Evolutionary conservation across 2,113 vertebrate genomes (phyloP), one percentile per base, ranked within the genome.

Genomic region (Sclerurus mexicanus): DNA sequence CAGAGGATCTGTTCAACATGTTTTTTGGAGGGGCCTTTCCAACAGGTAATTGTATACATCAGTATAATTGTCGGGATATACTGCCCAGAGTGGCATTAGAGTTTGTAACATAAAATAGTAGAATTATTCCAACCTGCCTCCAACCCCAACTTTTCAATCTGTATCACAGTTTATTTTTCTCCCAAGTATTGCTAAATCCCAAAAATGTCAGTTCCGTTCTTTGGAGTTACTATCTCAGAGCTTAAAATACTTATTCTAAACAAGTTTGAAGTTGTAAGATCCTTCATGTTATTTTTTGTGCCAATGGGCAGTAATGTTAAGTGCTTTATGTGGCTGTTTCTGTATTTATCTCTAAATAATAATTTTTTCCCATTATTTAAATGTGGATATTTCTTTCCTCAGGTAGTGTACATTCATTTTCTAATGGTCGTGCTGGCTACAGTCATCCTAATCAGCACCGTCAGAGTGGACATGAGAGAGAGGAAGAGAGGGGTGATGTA

Each of bases 1-100:
- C 99, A 5, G 99, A 99, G 89, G 99, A 99, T 97, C 98, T 99
- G 53, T 99, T 99, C 97, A 99, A 99, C 97, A 99, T 99, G 99
- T 99, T 99, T 96, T 99, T 99, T 84, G 99, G 99, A 82, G 99
- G 99, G 8, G 98, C 99, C 44, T 99, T 99, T 94, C 99, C 99
- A 62, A 98, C 99, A 97, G 99, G 99, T 99, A 98, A 97, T 96
- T 88, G 21, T 71, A 42, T 66, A 37, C 15, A 14, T 46, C 53
- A 27, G 10, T 58, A 5, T 84, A 47, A n/a, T 52, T 55, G 31
- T 50, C 0, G 0, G 33, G 33, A 50, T 66, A 2, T 55, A 33
- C 28, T 81, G 37, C 42, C 9, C 14, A 21, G 52, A 52, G 23
- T 28, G 44, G 25, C 40, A 16, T 67, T 92, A 72, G 27, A 72